Conservation (phyloP, 1,140 invertebrate species). For the Schlechtendalia chinensis region DNA sequence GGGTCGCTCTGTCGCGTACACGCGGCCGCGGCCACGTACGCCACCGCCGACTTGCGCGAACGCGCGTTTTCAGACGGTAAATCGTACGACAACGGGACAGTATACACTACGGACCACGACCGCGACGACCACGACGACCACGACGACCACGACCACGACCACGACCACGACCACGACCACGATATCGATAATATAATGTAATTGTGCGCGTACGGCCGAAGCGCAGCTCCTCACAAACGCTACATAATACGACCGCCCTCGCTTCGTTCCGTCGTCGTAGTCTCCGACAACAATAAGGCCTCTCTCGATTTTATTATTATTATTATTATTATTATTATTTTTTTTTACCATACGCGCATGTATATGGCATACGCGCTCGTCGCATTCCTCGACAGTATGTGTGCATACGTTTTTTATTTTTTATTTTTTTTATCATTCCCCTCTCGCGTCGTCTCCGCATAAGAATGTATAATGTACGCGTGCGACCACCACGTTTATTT, state of each 20-base stretch:
- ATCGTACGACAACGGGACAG: neutral
- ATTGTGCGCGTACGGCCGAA: too few species aligned
- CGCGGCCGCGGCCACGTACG: too few species aligned
- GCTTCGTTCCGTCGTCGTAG: neutral
- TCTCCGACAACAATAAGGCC: slow-evolving; percentile 47
- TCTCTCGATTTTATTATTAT: slow-evolving; percentile 37
- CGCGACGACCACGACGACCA: neutral
- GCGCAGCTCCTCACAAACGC: slow-evolving; percentile 22
- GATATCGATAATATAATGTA: slow-evolving; percentile 10
- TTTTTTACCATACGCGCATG: neutral
- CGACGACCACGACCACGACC: neutral
- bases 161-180: neutral
- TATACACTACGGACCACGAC: too few species aligned
- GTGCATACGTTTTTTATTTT: neutral
- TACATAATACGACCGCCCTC: slow-evolving; percentile 37
- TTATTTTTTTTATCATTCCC: slow-evolving; percentile 4
- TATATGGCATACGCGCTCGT: neutral
- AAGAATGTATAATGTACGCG: neutral
- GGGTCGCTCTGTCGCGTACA: neutral
- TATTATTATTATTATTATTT: slow-evolving; percentile 20
- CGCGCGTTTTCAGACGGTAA: neutral
- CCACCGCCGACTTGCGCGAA: slow-evolving; percentile 6
- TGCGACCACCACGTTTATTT: neutral
- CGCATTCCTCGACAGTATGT: slow-evolving; percentile 20
- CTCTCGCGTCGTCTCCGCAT: neutral